Evolutionary conservation across 2,888 invertebrate species (phyloP).

Genomic region (Flabesymbios commensalis): DNA sequence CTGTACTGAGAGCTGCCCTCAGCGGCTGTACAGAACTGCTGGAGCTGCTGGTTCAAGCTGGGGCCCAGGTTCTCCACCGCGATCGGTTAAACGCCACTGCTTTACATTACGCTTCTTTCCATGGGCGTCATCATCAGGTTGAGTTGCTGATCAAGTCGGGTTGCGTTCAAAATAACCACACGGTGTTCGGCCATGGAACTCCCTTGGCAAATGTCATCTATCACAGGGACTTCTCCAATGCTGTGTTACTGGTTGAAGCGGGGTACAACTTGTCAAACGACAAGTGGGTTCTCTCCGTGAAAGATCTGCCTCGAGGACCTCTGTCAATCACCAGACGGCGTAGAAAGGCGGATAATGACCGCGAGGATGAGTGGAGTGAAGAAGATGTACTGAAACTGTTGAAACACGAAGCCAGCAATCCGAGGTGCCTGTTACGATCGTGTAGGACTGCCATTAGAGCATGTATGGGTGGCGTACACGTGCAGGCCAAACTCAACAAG

Average conservation of each 20-base stretch:
- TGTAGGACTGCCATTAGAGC: too few relatives aligned
- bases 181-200: constrained; percentile 41
- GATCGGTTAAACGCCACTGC: constrained; percentile 39
- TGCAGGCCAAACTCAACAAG: too few relatives aligned
- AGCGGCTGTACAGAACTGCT: constrained; percentile 31
- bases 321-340: too few relatives aligned
- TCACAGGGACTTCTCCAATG: constrained; percentile 31
- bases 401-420: too few relatives aligned
- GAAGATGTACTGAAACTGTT: too few relatives aligned
- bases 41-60: constrained; percentile 33
- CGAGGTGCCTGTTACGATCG: too few relatives aligned
- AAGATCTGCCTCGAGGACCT: too few relatives aligned
- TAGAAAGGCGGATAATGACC: too few relatives aligned
- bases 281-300: too few relatives aligned
- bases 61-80: constrained; percentile 33
- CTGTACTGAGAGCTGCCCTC: constrained; percentile 38
- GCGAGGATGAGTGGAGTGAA: too few relatives aligned
- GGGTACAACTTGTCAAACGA: constrained; percentile 37
- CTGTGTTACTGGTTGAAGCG: constrained; percentile 35
- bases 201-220: constrained; percentile 38
- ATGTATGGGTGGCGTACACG: too few relatives aligned
- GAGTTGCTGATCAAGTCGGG: constrained; percentile 35
- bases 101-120: constrained; percentile 41
- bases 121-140: constrained; percentile 26
- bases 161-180: constrained; percentile 33